Percentiles rank a stretch among this genome's conserved stretches.
phyloP scores from a whole-genome alignment of 2,888 invertebrate genomes.

The Clunio marinus region DNA sequence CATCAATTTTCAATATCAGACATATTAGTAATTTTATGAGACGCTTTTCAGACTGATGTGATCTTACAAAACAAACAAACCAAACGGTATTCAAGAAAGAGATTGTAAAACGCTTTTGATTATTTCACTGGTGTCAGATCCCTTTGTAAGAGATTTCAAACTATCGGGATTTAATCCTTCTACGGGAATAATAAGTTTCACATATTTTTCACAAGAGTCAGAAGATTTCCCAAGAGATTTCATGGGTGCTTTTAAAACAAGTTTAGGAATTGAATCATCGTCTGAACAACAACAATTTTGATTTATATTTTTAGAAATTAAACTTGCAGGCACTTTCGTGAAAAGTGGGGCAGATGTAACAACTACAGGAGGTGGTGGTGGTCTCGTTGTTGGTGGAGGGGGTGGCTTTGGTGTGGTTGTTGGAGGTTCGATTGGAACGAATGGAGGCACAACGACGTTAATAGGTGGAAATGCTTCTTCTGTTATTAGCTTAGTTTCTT shows the following conservation, averaged over 20 bases:
- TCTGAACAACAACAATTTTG: slow-evolving; percentile 1
- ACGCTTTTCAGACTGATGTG: neutral
- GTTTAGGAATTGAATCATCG: neutral
- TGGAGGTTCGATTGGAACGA: no score
- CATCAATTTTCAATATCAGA: no score
- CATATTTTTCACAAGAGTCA: neutral
- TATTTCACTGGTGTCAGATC: neutral
- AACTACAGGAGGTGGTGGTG: neutral
- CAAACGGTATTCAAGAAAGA: no score
- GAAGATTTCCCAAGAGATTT: neutral
- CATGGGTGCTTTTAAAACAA: neutral
- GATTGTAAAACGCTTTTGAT: neutral
- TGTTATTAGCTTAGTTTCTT: neutral
- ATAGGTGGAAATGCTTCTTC: neutral
- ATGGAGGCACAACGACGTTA: neutral
- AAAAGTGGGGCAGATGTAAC: neutral
- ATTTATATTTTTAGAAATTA: neutral
- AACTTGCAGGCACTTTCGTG: neutral
- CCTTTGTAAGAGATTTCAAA: neutral
- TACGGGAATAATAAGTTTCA: neutral
- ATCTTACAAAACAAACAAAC: no score
- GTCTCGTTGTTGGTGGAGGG: neutral
- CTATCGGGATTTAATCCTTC: neutral
- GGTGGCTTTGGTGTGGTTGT: neutral
- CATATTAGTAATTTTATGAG: no score